Evolutionary conservation across 2,888 invertebrate genomes (phyloP).

Genomic region (Halictus quadricinctus): DNA sequence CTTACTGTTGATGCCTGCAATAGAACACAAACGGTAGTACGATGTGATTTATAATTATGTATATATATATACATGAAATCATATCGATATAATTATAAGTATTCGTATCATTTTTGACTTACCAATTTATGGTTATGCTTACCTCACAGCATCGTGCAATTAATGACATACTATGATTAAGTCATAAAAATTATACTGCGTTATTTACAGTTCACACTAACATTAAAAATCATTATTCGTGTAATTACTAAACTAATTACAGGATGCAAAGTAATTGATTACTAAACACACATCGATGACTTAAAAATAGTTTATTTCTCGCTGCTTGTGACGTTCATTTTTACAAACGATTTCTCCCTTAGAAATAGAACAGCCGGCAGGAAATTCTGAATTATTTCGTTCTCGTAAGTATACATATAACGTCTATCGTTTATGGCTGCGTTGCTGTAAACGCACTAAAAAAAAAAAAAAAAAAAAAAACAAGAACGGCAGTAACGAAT

Average conservation of each 20-base stretch:
- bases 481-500: conserved; percentile 12
- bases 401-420: not conserved
- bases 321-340: not conserved
- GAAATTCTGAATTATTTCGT: not conserved
- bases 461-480: conserved; percentile 1
- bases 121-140: too few species aligned
- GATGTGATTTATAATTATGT: too few species aligned
- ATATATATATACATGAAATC: too few species aligned
- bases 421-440: not conserved
- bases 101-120: too few species aligned
- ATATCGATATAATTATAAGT: too few species aligned
- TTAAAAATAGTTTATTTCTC: conserved; percentile 4
- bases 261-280: not conserved
- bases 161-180: too few species aligned
- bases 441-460: conserved; percentile 5
- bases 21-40: too few species aligned
- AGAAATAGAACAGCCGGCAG: not conserved
- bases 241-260: not conserved
- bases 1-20: too few species aligned
- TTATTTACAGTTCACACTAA: too few species aligned
- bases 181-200: too few species aligned
- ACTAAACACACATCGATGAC: not conserved
- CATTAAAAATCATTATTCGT: too few species aligned
- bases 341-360: not conserved
- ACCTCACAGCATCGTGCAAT: too few species aligned